Base-by-base conservation (phyloP, 2,888 invertebrate genomes). In the Junonia oenone region DNA sequence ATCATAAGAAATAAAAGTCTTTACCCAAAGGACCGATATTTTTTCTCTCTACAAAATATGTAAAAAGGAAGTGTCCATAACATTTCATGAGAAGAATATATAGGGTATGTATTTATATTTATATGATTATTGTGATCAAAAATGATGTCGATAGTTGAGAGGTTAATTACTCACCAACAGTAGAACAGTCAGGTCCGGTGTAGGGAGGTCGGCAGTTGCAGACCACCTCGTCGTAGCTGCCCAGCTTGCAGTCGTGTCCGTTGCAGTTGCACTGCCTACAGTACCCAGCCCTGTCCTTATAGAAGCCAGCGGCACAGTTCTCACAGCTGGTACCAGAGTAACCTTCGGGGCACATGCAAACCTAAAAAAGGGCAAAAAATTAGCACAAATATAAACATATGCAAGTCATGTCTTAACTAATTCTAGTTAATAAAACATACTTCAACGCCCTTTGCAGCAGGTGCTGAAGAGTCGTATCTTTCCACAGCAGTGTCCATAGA, bases 271-370 rank as follows among this genome's bases (percentile, higher is more conserved):
- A 98, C 27, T 75, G 84, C 3, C 82, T 84, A 67, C 97, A 95
- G n/a, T 91, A 81, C 8, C 93, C 92, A 50, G 82, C 89, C 0
- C 80, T 79, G 66, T 96, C 94, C 55, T 94, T 92, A 77, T 96
- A 97, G 77, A 93, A 94, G 9, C 95, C 93, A 0, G 92, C 73
- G 0, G 92, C 83, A 71, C 97, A 97, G 5, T 75, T 83, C 81
- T 98, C 97, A 72, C 98, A 98, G 50, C 97, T 97, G 0, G 94
- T 93, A 52, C 98, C 98, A 8, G 86, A 85, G 71, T 97, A 97
- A 0, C 96, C 97, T 0, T 82, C 71, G 0, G 97, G 97, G 73
- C 98, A 98, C 49, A 92, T 87, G 76, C 98, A 99, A 43, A 92
- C 65, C 90, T 89, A 60, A 0, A 65, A 52, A 54, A 5, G 38